Base-by-base conservation (phyloP, 2,797 vertebrate species). In the Yasuhikotakia modesta region DNA sequence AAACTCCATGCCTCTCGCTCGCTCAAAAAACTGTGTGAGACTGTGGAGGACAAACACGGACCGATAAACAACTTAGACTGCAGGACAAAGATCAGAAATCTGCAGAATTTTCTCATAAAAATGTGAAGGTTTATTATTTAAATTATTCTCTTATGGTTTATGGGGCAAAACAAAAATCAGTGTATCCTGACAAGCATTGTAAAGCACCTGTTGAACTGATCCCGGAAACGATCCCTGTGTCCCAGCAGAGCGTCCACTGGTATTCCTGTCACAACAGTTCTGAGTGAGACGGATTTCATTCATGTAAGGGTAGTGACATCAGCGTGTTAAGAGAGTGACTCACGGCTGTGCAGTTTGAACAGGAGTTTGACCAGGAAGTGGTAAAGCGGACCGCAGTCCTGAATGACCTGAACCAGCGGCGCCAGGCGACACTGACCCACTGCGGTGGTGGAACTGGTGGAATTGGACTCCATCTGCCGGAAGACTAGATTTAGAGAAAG, bases 261-360 rank as follows among this genome's bases (percentile, higher is more conserved):
- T 45, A 99, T 93, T 82, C 97, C 98, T 99, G 76, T 1, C 39
- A 63, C 61, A 63, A 30, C 24, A 48, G 55, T 22, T 46, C 27
- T 80, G 16, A 57, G 16, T 65, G 19, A 21, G 45, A 22, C 7
- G 5, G 2, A 19, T 57, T 58, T 58, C 2, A 52, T 53, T 30
- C 5, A 63, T 10, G n/a, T 13, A 14, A 19, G 6, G 14, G 48
- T 60, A 32, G 21, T 52, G n/a, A 61, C 24, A 69, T 45, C 52
- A 45, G 11, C 4, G 45, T 39, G 66, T 17, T 7, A 65, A 7
- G 2, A 65, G 21, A 2, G 63, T n/a, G 0, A 94, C 97, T 98
- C 88, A 99, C 97, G 94, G 86, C 96, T 96, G 89, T 99, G 97
- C 3, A 99, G 95, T 73, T 97, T 98, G 91, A 99, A 99, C 87